Conservation (phyloP, 1,140 invertebrate genomes). For the Caerostris darwini region DNA sequence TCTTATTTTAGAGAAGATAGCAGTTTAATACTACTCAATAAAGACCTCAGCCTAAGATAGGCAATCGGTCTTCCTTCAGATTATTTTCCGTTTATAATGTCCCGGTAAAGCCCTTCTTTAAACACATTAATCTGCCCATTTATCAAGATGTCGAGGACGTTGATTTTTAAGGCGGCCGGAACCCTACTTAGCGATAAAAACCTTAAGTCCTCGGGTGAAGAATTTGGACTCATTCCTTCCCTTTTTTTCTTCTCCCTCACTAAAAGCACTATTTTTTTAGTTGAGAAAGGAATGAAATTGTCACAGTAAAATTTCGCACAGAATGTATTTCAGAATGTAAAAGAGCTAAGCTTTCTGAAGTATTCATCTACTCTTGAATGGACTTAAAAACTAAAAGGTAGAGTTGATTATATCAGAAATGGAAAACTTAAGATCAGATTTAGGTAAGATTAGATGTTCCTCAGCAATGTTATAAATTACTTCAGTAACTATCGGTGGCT, state of each 20-base stretch:
- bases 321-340: constrained; percentile 57
- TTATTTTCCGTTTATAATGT: constrained; percentile 78
- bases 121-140: constrained; percentile 77
- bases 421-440: constrained; percentile 9
- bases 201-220: constrained; percentile 75
- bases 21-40: constrained; percentile 77
- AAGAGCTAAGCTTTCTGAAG: constrained; percentile 42
- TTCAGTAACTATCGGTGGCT: neutral
- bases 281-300: constrained; percentile 54
- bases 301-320: constrained; percentile 42
- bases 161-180: constrained; percentile 77
- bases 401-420: constrained; percentile 53
- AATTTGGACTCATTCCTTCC: constrained; percentile 67
- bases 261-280: constrained; percentile 19
- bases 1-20: constrained; percentile 70
- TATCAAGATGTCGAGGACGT: constrained; percentile 76
- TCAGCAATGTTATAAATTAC: neutral
- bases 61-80: constrained; percentile 77
- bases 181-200: constrained; percentile 75
- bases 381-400: constrained; percentile 10
- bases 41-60: constrained; percentile 74
- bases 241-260: neutral
- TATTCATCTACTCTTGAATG: constrained; percentile 29
- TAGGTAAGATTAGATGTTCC: neutral
- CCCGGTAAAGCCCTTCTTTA: constrained; percentile 76